phyloP scores from a whole-genome alignment of 2,797 vertebrate species.

The Macroramphosus scolopax region DNA sequence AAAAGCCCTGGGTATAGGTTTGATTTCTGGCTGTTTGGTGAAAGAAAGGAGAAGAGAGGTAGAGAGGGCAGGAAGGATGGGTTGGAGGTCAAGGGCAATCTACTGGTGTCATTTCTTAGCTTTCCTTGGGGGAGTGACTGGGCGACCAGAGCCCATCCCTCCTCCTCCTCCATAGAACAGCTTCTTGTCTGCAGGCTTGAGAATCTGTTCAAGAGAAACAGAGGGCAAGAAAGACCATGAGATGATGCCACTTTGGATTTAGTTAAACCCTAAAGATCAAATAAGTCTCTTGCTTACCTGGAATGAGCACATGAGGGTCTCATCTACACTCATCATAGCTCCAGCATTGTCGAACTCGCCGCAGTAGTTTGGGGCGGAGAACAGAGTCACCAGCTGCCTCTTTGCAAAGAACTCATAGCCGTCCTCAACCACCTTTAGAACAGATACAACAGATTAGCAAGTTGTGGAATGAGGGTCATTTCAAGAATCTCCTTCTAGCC shows the following conservation, averaged over 20 bases:
- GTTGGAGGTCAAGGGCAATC: slow-evolving; percentile 52
- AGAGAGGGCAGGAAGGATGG: slow-evolving; percentile 75
- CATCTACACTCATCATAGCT: slow-evolving; percentile 85
- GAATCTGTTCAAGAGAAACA: slow-evolving; percentile 64
- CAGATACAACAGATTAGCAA: not conserved
- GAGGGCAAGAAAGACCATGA: not conserved
- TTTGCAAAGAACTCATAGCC: slow-evolving; percentile 86
- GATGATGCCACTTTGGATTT: too few species aligned
- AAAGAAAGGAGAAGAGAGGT: slow-evolving; percentile 77
- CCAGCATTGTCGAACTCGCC: slow-evolving; percentile 84
- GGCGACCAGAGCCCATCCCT: slow-evolving; percentile 75
- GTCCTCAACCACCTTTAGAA: slow-evolving; percentile 79
- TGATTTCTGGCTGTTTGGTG: slow-evolving; percentile 79
- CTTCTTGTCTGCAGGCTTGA: slow-evolving; percentile 85
- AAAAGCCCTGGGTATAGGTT: slow-evolving; percentile 80
- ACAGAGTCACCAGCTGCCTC: slow-evolving; percentile 82
- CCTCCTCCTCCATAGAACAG: slow-evolving; percentile 74
- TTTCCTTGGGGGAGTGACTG: slow-evolving; percentile 83
- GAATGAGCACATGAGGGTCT: slow-evolving; percentile 85
- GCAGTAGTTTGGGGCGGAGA: slow-evolving; percentile 84
- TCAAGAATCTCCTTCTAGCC: too few species aligned
- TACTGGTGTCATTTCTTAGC: slow-evolving; percentile 82
- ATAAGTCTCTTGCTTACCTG: slow-evolving; percentile 64
- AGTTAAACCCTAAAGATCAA: too few species aligned
- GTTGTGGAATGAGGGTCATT: not conserved